A percentile compares a stretch with the other conserved stretches of the same genome.
phyloP scores from a whole-genome alignment of 2,797 vertebrate genomes.

The Phoeniculus purpureus region DNA sequence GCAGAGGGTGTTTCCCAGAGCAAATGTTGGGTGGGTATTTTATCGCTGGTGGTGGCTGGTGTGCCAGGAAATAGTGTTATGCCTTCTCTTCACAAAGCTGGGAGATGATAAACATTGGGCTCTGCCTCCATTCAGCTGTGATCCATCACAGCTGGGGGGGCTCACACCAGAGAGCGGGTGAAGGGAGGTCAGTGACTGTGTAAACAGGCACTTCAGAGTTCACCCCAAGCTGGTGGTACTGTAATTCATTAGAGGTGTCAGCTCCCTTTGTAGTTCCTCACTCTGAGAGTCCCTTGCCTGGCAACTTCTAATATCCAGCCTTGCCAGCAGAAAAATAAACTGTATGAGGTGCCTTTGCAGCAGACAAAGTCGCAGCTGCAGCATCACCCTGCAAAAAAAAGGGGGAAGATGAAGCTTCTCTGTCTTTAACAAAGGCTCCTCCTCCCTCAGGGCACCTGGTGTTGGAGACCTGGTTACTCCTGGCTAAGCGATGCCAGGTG shows the following conservation, averaged over 20 bases:
- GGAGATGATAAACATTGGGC: constrained; percentile 36
- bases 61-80: background rate
- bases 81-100: background rate
- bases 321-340: background rate
- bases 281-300: background rate
- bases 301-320: background rate
- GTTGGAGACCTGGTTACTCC: background rate
- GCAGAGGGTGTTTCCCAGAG: background rate
- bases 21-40: background rate
- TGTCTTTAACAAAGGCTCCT: background rate
- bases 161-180: background rate
- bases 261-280: constrained; percentile 40
- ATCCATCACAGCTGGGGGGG: constrained; percentile 40
- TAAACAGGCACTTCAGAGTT: constrained; percentile 73
- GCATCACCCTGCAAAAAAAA: background rate
- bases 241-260: constrained; percentile 70
- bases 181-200: constrained; percentile 62
- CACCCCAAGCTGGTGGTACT: constrained; percentile 41
- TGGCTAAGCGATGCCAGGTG: accelerated
- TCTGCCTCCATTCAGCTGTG: constrained; percentile 58
- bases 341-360: accelerated
- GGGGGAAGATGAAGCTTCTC: background rate
- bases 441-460: background rate
- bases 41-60: background rate
- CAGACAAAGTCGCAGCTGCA: background rate